These are phyloP conservation scores for Lepilemur ruficaudatus DNA, from an alignment of 2,797 vertebrate species.

Conservation along the genomic window DNA sequence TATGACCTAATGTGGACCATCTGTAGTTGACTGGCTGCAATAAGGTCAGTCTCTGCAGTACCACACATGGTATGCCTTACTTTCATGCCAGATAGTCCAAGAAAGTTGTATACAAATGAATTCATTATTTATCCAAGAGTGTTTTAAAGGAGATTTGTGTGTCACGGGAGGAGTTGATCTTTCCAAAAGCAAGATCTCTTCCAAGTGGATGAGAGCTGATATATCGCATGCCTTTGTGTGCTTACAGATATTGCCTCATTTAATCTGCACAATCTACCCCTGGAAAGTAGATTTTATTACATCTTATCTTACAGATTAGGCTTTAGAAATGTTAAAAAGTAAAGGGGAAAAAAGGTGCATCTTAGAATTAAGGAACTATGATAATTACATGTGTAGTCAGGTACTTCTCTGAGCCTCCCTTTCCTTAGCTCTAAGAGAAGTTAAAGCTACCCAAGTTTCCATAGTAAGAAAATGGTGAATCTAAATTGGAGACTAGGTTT, in stretches of 20 bases:
- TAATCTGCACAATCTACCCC: neutral
- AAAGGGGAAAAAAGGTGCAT: neutral
- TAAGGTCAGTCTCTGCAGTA: neutral
- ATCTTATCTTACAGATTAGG: neutral
- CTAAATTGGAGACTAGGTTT: constrained; percentile 63
- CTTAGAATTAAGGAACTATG: neutral
- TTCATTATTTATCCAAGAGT: neutral
- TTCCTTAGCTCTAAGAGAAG: neutral
- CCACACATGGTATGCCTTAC: neutral
- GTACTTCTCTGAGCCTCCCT: neutral
- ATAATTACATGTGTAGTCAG: neutral
- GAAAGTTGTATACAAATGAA: neutral
- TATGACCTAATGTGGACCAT: neutral
- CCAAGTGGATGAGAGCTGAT: neutral
- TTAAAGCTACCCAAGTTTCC: constrained; percentile 51
- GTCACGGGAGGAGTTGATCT: neutral
- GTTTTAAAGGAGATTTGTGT: neutral
- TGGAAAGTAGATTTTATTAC: neutral
- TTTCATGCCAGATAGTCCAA: neutral
- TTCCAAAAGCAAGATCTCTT: neutral
- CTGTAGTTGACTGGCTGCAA: no score
- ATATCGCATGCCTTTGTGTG: neutral
- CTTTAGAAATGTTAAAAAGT: constrained; percentile 19
- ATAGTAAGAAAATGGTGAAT: constrained; percentile 46
- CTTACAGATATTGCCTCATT: neutral